A percentile compares a stretch with the other conserved stretches of the same genome.
Evolutionary conservation across 2,888 invertebrate species (phyloP).

Genomic region (Subacronicta megacephala): DNA sequence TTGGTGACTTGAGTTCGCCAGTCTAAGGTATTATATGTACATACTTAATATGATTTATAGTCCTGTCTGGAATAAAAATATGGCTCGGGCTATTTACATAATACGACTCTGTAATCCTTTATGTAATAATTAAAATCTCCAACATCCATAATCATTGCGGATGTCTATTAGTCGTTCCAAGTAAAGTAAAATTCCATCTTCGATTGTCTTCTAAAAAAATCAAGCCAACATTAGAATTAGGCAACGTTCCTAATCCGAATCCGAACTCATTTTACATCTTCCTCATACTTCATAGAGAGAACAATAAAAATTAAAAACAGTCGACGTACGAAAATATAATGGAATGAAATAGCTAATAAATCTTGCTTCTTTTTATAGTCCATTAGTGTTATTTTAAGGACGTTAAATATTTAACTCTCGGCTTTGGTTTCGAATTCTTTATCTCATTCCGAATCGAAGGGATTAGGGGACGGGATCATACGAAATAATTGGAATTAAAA

Average conservation of each 20-base stretch:
- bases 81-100: no score
- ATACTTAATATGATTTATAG: no score
- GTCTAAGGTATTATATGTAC: no score
- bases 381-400: slow-evolving; percentile 35
- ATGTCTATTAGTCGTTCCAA: no score
- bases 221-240: slow-evolving; percentile 19
- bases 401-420: slow-evolving; percentile 33
- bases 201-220: neutral
- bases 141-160: no score
- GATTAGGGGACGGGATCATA: slow-evolving; percentile 19
- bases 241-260: slow-evolving; percentile 13
- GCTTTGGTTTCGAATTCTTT: slow-evolving; percentile 13
- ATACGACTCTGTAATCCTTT: no score
- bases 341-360: slow-evolving; percentile 53
- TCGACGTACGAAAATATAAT: slow-evolving; percentile 40
- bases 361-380: slow-evolving; percentile 46
- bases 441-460: slow-evolving; percentile 33
- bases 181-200: neutral
- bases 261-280: slow-evolving; percentile 37
- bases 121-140: no score
- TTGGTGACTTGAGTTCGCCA: no score
- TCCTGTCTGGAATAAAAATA: no score
- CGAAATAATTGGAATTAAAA: slow-evolving; percentile 12
- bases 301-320: slow-evolving; percentile 45
- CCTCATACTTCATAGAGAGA: slow-evolving; percentile 48